Evolutionary conservation across 2,113 vertebrate genomes (phyloP).

Genomic region (Plotosus lineatus): DNA sequence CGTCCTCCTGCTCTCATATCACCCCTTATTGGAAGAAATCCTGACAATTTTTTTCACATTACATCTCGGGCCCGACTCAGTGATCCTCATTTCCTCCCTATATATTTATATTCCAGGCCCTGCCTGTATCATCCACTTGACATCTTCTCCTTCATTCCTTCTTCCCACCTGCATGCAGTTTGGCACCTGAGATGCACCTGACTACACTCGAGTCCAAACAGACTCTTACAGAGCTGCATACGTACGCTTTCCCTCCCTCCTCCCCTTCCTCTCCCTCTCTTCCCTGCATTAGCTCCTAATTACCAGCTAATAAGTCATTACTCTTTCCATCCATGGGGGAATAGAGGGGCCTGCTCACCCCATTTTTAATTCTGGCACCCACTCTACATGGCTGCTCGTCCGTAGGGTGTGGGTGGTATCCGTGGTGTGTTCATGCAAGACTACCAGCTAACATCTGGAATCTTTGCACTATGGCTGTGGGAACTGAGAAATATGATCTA

Average conservation of each 20-base stretch:
- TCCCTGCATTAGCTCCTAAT: conserved; percentile 65
- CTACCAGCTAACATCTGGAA: conserved; percentile 19
- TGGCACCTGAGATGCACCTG: conserved; percentile 70
- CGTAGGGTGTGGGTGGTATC: conserved; percentile 34
- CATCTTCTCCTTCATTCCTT: not conserved
- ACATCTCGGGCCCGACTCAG: not conserved
- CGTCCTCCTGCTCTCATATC: conserved; percentile 44
- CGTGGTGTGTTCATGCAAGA: conserved; percentile 6
- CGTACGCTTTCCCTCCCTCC: conserved; percentile 40
- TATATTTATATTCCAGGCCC: not conserved
- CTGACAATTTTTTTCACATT: not conserved
- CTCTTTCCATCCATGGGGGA: conserved; percentile 53
- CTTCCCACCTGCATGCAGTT: conserved; percentile 53
- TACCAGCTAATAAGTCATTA: conserved; percentile 69
- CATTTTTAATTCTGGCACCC: conserved; percentile 59
- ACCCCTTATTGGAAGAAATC: conserved; percentile 16
- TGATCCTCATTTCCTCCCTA: not conserved
- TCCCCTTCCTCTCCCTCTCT: conserved; percentile 54
- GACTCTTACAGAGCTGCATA: not conserved
- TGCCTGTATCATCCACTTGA: not conserved
- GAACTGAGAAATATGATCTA: not conserved
- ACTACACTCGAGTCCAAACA: conserved; percentile 66
- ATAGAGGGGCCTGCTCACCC: conserved; percentile 59
- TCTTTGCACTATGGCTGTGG: not conserved
- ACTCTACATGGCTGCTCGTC: conserved; percentile 28